Evolutionary conservation across 1,140 invertebrate species (phyloP).

Genomic region (Drosophila virilis): DNA sequence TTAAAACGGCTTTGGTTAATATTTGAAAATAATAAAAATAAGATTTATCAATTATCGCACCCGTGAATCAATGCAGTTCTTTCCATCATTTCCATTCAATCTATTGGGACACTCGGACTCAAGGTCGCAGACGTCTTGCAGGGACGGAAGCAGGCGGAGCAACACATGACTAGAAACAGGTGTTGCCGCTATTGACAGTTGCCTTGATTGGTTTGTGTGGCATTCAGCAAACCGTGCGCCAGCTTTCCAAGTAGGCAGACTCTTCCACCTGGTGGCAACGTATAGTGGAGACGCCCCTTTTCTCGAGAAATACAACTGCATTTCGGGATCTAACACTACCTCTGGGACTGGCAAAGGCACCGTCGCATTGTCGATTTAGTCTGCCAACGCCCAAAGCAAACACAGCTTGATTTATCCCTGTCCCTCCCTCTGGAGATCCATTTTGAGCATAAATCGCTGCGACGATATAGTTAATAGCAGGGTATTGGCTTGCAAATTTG

Average conservation of each 20-base stretch:
- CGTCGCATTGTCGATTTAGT: constrained; percentile 42
- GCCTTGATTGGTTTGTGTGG: constrained; percentile 70
- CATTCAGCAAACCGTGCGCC: constrained; percentile 62
- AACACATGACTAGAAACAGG: constrained; percentile 42
- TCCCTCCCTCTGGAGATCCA: constrained; percentile 21
- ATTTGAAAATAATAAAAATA: constrained; percentile 21
- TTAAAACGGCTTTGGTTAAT: background rate
- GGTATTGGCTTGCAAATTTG: constrained; percentile 57
- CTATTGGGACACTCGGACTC: constrained; percentile 12
- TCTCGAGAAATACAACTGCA: constrained; percentile 68
- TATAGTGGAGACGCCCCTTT: constrained; percentile 54
- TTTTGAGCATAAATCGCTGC: constrained; percentile 52
- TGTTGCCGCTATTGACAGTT: constrained; percentile 74
- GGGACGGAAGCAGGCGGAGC: constrained; percentile 14
- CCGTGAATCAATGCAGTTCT: constrained; percentile 12
- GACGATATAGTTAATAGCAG: constrained; percentile 64
- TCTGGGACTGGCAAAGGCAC: constrained; percentile 27
- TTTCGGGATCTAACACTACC: constrained; percentile 29
- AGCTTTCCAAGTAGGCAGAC: constrained; percentile 10
- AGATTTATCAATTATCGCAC: constrained; percentile 46
- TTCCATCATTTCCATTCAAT: too few species aligned
- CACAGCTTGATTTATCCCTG: constrained; percentile 45
- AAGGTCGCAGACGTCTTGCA: constrained; percentile 48
- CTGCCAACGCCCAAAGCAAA: constrained; percentile 69
- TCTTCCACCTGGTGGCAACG: constrained; percentile 25